Base-by-base conservation (phyloP, 92 coral and sea anemone species). In the Bergia sp. region DNA sequence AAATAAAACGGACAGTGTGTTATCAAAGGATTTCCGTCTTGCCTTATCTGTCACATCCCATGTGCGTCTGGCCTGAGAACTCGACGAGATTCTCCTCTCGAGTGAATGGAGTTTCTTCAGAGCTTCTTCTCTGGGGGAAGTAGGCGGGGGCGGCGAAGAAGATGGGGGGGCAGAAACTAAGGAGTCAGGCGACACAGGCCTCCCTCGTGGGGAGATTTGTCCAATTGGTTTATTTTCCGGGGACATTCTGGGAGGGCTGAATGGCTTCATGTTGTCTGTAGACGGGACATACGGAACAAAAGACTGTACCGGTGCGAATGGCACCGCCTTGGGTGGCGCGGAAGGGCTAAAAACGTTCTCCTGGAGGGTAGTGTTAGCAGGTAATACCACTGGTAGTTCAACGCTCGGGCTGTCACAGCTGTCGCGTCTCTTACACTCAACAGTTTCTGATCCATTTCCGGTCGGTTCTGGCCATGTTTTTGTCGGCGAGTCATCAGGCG, bases 1-100 rank as follows among this genome's bases (percentile, higher is more conserved):
- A 29, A 29, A 29, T 29, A 29, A 29, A 29, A 29, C 29, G 29
- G 29, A 29, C 29, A 29, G 29, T 29, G 29, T 9, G 36, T 57
- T 36, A 57, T 39, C 11, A 58, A 37, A 37, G 10, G 15, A 5
- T 53, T 80, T 53, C 58, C 13, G 29, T 57, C 41, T 41, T 82
- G 92, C 98, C 96, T 95, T 95, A 66, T 95, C 96, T 21, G 98
- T 93, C 57, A 95, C 96, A 87, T 93, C 98, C 98, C 98, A 95
- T 73, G 92, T 94, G 41, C 98, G 91, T 65, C 98, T 88, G 29
- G 95, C 21, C 80, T 90, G 96, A 3, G 93, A 91, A 15, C 93
- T 76, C 10, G 89, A 82, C 2, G 91, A 88, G 37, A 82, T 58
- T 45, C 88, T 90, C 76, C 85, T 87, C 67, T 66, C 47, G 86